phyloP scores from a whole-genome alignment of 2,888 invertebrate species.

The Cacoxenus indagator region DNA sequence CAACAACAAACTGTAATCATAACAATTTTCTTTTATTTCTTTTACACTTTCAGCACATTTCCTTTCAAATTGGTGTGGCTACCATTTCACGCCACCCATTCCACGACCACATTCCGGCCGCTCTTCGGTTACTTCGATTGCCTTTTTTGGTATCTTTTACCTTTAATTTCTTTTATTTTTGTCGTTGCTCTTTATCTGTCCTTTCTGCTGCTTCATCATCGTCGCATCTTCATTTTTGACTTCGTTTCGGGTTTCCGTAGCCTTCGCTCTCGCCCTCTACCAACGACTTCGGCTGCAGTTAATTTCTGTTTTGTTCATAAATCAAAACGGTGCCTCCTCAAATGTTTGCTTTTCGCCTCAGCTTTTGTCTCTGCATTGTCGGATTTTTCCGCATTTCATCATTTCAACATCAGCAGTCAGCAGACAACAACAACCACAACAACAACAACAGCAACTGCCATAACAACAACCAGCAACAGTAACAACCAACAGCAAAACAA shows the following conservation, averaged over 20 bases:
- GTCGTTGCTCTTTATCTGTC: neutral
- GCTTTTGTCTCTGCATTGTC: conserved; percentile 53
- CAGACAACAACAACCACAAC: conserved; percentile 18
- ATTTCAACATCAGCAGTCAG: conserved; percentile 35
- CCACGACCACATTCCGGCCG: no score
- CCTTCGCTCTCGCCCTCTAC: no score
- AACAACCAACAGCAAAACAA: neutral
- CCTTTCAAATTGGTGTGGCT: neutral
- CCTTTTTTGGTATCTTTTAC: neutral
- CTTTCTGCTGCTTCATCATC: neutral
- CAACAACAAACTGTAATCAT: neutral
- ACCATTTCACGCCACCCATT: no score
- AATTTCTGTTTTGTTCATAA: conserved; percentile 64
- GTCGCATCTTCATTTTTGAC: neutral
- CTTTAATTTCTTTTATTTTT: neutral
- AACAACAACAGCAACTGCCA: conserved; percentile 12
- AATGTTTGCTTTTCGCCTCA: conserved; percentile 59
- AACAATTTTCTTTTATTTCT: neutral
- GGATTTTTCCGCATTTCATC: conserved; percentile 43
- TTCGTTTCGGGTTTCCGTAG: conserved; percentile 36
- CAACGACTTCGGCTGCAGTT: conserved; percentile 57
- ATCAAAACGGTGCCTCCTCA: conserved; percentile 64
- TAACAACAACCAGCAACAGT: neutral
- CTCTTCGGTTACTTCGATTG: neutral
- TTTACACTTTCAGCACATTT: neutral